Base-by-base conservation (phyloP, 2,113 vertebrate species). In the Dipodomys merriami region DNA sequence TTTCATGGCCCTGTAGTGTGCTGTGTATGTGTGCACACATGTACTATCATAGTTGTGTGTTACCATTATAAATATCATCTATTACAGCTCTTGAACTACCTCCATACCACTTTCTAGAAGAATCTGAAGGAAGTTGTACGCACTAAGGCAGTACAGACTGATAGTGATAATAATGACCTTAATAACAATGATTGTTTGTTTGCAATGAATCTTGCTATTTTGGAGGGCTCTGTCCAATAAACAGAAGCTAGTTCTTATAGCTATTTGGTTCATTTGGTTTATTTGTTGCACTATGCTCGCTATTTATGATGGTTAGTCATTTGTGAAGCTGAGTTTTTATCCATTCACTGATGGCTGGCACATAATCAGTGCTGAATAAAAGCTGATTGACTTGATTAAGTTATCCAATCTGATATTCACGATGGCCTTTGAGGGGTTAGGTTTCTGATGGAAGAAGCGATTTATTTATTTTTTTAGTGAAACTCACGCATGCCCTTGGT, bases 141-240 rank as follows among this genome's bases (percentile, higher is more conserved):
- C 29, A 6, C 49, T 62, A 93, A 97, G 95, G 94, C 92, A 64
- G 22, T 5, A 96, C 83, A 92, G 49, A 57, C 53, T 57, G 53
- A 57, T 57, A 57, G 15, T 57, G 53, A 16, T 57, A 57, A 57
- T 19, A 57, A 57, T 57, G 53, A 65, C 35, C 68, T 96, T 94
- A 88, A 60, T 19, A 93, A 44, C 18, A 25, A 8, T 29, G 67
- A 20, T 79, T 68, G 20, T 7, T 95, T 88, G n/a, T 84, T 88
- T 91, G 94, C 80, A 76, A 92, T n/a, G 44, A 49, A 44, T 46
- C 69, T 49, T 30, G 22, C 25, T 67, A 5, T 72, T 60, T 27
- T 4, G 64, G 29, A 94, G 73, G 57, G 11, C 35, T 71, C 81
- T 33, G 49, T 64, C 79, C 74, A 46, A 57, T 33, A 73, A 33